Conservation (phyloP, 1,140 invertebrate species). For the Vanessa tameamea region DNA sequence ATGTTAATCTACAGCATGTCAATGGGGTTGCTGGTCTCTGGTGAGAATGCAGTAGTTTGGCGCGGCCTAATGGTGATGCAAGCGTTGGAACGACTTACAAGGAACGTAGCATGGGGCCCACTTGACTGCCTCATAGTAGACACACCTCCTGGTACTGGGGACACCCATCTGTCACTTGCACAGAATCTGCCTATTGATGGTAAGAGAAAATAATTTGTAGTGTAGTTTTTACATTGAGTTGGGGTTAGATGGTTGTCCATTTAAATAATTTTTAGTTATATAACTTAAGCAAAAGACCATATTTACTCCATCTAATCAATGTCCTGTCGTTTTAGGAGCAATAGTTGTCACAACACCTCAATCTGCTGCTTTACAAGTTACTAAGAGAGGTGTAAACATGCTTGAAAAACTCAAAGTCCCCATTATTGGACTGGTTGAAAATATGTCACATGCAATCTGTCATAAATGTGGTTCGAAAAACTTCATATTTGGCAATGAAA, state of each 20-base stretch:
- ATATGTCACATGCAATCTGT: slow-evolving; percentile 90
- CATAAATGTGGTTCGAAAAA: slow-evolving; percentile 85
- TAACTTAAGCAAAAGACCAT: background rate
- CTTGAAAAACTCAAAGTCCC: slow-evolving; percentile 90
- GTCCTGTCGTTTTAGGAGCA: slow-evolving; percentile 79
- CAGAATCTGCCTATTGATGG: slow-evolving; percentile 93
- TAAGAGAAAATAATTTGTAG: slow-evolving; percentile 40
- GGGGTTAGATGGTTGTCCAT: too few species aligned
- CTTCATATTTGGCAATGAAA: slow-evolving; percentile 83
- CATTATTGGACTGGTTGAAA: slow-evolving; percentile 91
- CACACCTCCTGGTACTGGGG: slow-evolving; percentile 95
- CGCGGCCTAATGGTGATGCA: slow-evolving; percentile 97
- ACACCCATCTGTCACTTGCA: slow-evolving; percentile 92
- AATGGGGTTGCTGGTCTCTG: slow-evolving; percentile 92
- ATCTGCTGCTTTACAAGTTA: slow-evolving; percentile 89
- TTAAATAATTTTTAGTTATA: background rate
- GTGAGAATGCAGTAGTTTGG: slow-evolving; percentile 92
- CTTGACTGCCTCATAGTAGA: slow-evolving; percentile 92
- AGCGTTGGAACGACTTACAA: slow-evolving; percentile 90
- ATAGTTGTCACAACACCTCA: slow-evolving; percentile 94
- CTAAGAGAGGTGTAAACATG: slow-evolving; percentile 89
- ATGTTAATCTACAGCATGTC: slow-evolving; percentile 86
- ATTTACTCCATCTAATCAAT: background rate
- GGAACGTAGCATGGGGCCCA: slow-evolving; percentile 90
- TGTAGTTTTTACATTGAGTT: too few species aligned